Base-by-base conservation (phyloP, 2,797 vertebrate species). In the Clangula hyemalis region DNA sequence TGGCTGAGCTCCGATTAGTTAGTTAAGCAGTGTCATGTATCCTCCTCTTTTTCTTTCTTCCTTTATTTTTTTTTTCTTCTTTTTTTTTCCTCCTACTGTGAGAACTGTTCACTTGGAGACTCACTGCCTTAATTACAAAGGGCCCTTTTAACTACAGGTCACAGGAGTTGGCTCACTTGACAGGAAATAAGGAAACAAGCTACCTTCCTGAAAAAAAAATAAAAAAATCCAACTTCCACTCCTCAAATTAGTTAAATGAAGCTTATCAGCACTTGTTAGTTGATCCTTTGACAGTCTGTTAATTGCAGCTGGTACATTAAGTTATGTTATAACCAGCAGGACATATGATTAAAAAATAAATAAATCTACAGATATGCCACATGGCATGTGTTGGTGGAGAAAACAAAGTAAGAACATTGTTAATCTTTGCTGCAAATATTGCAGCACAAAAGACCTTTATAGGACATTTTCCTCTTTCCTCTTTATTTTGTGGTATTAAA, bases 231-330 rank as follows among this genome's bases (percentile, higher is more conserved):
- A 97, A 98, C 97, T 98, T 98, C 97, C 97, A 98, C 97, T 96
- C 96, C 95, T 98, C 94, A 97, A 97, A 98, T 98, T 97, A 98
- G 98, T 98, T 98, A 97, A 98, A 98, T 98, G 98, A 98, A 98
- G 98, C 98, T 98, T 98, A 98, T 98, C 97, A 96, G 92, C 68
- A 89, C 95, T 97, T 97, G 97, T 96, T 97, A 97, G 97, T 94
- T 97, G 95, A 98, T 97, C 96, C 97, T 98, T 98, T 97, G 97
- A 97, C 97, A 98, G 97, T 95, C 96, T 97, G 95, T 97, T 98
- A 98, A 98, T 98, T 98, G 95, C 95, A 96, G 95, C 93, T 98
- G 90, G 94, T 97, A 95, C 89, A 96, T 97, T 97, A 97, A 97
- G 94, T 97, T 96, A 94, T 94, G 92, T 95, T 97, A 97, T 97